Evolutionary conservation across 2,797 vertebrate genomes (phyloP), one percentile per base, ranked within the genome.

Genomic region (Centroberyx gerrardi): DNA sequence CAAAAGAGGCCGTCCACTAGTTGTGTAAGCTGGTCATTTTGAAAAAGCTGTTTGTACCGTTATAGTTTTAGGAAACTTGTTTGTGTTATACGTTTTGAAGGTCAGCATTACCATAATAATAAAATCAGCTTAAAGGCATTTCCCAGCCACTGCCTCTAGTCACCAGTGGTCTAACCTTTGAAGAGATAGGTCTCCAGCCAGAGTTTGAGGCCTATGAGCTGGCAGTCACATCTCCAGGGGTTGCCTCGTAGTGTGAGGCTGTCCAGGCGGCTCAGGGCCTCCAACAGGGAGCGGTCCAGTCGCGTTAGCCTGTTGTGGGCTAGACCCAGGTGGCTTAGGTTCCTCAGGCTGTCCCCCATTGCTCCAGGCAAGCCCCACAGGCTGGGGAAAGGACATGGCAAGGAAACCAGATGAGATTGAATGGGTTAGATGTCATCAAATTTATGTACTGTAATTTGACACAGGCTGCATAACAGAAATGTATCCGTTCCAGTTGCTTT

Each of bases 141-240:
- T 5, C 40, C 3, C 15, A 64, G 44, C 44, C 28, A 12, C 0
- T 36, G 49, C 59, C 60, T 14, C 5, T 17, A 72, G 74, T 49
- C 68, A 49, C 42, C 14, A 22, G 40, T 46, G 61, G 15, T 82
- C 90, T 93, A 84, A 99, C 98, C 98, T 97, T 96, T 97, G 75
- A 97, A 99, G 61, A 96, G 87, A 90, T 97, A 99, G 53, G 93
- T 97, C 92, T 99, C 98, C 93, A 99, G 88, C 98, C 98, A 99
- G 73, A 99, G 95, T 92, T 99, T 99, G 77, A 99, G 92, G 71
- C 96, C 95, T 78, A 98, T 95, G 77, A 98, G 88, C 60, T 97
- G 96, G 78, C 98, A 99, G 72, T 96, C 97, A 81, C 98, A 99
- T 87, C 95, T 96, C 98, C 97, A 99, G 62, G 95, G 95, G 91